phyloP scores from a whole-genome alignment of 1,140 invertebrate genomes.

The Melitaea cinxia region DNA sequence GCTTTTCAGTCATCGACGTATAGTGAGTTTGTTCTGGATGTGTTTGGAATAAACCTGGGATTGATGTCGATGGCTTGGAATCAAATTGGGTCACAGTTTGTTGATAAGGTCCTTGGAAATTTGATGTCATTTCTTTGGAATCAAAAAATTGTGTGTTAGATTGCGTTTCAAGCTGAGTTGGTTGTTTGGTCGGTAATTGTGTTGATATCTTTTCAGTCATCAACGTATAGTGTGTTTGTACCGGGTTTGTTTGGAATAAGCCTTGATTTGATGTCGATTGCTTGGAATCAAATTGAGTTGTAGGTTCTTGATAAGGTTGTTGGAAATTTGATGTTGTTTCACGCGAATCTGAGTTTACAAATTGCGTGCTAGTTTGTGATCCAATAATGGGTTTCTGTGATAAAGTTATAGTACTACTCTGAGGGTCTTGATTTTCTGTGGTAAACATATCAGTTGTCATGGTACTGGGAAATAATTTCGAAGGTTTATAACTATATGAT shows the following conservation, averaged over 20 bases:
- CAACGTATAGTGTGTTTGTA: no score
- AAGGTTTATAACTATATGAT: constrained; percentile 2
- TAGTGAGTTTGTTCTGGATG: neutral
- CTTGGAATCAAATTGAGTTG: no score
- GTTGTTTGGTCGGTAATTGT: no score
- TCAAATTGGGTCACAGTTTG: constrained; percentile 8
- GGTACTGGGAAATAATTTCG: neutral
- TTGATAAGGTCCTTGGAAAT: constrained; percentile 6
- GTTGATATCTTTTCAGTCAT: no score
- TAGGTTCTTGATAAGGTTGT: no score
- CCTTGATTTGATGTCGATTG: no score
- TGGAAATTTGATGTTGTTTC: no score
- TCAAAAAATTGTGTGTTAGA: constrained; percentile 1
- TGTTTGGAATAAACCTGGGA: neutral
- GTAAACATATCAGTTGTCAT: neutral
- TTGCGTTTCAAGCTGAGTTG: no score
- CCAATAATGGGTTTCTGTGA: neutral
- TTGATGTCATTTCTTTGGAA: constrained; percentile 4
- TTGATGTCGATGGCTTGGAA: constrained; percentile 1
- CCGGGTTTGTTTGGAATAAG: no score
- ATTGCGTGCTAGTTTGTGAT: no score
- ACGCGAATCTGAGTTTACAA: no score
- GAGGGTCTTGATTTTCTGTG: neutral
- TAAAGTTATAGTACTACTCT: neutral
- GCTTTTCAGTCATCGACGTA: neutral